These are phyloP conservation scores for Antheraea yamamai DNA, from an alignment of 2,888 invertebrate genomes.

Conservation along the genomic window DNA sequence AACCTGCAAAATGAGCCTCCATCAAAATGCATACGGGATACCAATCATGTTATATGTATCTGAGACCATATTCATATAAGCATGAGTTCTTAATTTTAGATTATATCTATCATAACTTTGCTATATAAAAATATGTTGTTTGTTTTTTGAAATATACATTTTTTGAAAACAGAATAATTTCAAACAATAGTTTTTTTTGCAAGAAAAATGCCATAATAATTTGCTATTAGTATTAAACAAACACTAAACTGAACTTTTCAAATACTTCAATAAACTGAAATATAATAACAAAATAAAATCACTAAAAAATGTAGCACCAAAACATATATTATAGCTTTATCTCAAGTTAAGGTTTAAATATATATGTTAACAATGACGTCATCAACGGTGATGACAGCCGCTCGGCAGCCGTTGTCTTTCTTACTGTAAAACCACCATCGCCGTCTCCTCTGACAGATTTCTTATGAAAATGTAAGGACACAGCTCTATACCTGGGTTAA, in stretches of 20 bases:
- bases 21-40: background rate
- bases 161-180: background rate
- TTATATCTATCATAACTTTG: background rate
- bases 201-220: background rate
- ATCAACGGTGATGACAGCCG: conserved; percentile 43
- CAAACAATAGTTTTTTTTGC: background rate
- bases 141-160: background rate
- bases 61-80: background rate
- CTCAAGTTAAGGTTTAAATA: background rate
- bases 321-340: background rate
- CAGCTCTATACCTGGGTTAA: conserved; percentile 47
- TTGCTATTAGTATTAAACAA: background rate
- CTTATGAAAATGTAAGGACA: conserved; percentile 50
- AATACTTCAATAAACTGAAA: background rate
- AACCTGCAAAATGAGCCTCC: too few species aligned
- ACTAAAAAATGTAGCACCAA: background rate
- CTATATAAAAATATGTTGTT: too few species aligned
- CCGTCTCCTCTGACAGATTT: conserved; percentile 29
- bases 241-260: background rate
- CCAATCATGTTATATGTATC: background rate
- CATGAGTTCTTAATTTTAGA: background rate
- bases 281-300: background rate
- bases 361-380: conserved; percentile 39
- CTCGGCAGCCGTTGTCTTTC: conserved; percentile 39
- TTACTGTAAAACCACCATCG: conserved; percentile 40